phyloP scores from a whole-genome alignment of 2,797 vertebrate genomes.

The Muscicapa comitata region DNA sequence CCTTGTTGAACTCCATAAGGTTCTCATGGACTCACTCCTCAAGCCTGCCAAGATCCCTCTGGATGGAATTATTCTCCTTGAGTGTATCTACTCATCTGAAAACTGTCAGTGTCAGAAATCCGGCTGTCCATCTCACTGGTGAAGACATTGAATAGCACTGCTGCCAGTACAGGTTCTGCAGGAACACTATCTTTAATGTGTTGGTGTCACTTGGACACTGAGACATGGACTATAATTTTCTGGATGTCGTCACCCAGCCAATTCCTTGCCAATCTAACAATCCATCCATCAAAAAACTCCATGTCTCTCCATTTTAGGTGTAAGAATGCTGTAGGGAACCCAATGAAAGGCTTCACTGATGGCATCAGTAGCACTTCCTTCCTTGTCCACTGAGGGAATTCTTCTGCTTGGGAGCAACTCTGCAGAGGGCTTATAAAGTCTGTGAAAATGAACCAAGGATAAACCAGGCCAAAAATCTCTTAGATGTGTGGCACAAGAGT shows the following conservation, averaged over 20 bases:
- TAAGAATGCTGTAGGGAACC: background rate
- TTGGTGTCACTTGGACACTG: background rate
- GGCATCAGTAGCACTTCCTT: background rate
- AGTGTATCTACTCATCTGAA: background rate
- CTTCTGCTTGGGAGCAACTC: background rate
- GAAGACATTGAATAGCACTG: background rate
- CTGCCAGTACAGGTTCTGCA: background rate
- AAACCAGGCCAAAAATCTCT: background rate
- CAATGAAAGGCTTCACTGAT: background rate
- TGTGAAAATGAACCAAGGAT: background rate
- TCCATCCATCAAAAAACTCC: background rate
- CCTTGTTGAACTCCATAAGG: background rate
- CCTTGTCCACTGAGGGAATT: background rate
- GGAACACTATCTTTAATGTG: background rate
- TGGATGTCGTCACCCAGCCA: background rate
- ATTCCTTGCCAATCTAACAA: background rate
- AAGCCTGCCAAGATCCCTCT: background rate
- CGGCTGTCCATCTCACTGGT: background rate
- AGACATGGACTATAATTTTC: background rate
- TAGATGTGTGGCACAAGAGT: background rate
- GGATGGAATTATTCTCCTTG: background rate
- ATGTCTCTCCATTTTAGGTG: background rate
- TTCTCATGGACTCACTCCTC: background rate
- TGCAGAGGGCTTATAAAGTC: background rate
- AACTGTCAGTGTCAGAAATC: background rate